Conservation (phyloP, 2,113 vertebrate species). For the Solea senegalensis region DNA sequence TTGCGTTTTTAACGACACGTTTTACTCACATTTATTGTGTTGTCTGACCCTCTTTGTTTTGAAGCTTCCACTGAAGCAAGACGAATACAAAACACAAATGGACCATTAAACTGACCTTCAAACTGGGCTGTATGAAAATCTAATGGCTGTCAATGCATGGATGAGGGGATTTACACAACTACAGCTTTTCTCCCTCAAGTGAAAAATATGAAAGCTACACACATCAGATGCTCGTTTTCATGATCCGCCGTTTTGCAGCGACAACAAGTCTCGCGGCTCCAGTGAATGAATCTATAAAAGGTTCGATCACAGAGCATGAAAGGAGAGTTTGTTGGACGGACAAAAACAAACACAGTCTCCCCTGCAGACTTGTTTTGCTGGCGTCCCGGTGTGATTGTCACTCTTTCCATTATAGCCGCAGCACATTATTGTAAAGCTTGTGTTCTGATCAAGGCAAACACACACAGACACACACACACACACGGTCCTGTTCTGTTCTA, state of each 20-base stretch:
- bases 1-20: slow-evolving; percentile 61
- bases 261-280: slow-evolving; percentile 34
- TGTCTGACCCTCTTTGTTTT: slow-evolving; percentile 69
- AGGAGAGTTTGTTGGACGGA: slow-evolving; percentile 41
- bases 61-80: slow-evolving; percentile 73
- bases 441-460: slow-evolving; percentile 29
- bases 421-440: slow-evolving; percentile 37
- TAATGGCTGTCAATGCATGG: slow-evolving; percentile 63
- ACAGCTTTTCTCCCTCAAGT: slow-evolving; percentile 39
- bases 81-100: slow-evolving; percentile 72
- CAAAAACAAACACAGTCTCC: slow-evolving; percentile 16
- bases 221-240: slow-evolving; percentile 58
- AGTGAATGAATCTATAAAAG: slow-evolving; percentile 47
- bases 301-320: slow-evolving; percentile 48
- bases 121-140: slow-evolving; percentile 57
- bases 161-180: slow-evolving; percentile 43
- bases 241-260: slow-evolving; percentile 43
- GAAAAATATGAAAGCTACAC: slow-evolving; percentile 44
- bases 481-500: slow-evolving; percentile 8
- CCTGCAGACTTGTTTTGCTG: slow-evolving; percentile 53
- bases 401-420: slow-evolving; percentile 36
- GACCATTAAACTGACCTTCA: slow-evolving; percentile 81
- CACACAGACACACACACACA: slow-evolving; percentile 3
- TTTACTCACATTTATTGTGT: slow-evolving; percentile 63
- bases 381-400: slow-evolving; percentile 34